Percentiles rank a stretch among this genome's conserved stretches.
These are phyloP conservation scores for Tupaia tana DNA, from an alignment of 2,113 vertebrate genomes.

Conservation along the genomic window DNA sequence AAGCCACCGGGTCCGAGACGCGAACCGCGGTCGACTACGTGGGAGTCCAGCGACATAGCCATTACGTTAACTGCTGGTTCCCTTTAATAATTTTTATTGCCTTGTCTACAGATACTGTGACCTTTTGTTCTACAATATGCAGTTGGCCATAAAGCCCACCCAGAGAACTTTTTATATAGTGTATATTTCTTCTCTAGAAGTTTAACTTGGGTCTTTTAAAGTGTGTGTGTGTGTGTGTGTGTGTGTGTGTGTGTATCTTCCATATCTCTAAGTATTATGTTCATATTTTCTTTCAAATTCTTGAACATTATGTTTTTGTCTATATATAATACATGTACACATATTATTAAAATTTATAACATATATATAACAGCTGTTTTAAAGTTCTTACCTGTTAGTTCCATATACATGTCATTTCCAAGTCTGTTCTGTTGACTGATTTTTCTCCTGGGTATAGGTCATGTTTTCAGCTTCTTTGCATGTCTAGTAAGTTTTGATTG, in stretches of 20 bases:
- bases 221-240: not conserved
- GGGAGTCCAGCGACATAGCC: no score
- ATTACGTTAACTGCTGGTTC: no score
- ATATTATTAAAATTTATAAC: not conserved
- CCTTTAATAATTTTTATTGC: not conserved
- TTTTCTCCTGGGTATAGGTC: not conserved
- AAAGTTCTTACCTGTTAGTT: not conserved
- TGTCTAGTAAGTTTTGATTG: conserved; percentile 15
- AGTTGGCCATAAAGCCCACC: not conserved
- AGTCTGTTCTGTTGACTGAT: not conserved
- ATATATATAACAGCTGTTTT: not conserved
- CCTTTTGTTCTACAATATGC: not conserved
- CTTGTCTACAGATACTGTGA: not conserved
- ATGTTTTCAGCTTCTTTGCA: not conserved
- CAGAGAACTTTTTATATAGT: not conserved
- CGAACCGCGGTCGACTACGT: no score
- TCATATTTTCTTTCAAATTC: not conserved
- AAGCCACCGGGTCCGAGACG: no score
- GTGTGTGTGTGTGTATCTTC: not conserved
- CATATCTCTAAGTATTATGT: not conserved
- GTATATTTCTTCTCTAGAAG: not conserved
- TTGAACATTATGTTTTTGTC: not conserved
- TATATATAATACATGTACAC: not conserved
- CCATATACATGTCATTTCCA: not conserved
- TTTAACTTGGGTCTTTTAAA: conserved; percentile 15